Evolutionary conservation across 2,797 vertebrate species (phyloP), one percentile per base, ranked within the genome.

Genomic region (Syngnathus acus): DNA sequence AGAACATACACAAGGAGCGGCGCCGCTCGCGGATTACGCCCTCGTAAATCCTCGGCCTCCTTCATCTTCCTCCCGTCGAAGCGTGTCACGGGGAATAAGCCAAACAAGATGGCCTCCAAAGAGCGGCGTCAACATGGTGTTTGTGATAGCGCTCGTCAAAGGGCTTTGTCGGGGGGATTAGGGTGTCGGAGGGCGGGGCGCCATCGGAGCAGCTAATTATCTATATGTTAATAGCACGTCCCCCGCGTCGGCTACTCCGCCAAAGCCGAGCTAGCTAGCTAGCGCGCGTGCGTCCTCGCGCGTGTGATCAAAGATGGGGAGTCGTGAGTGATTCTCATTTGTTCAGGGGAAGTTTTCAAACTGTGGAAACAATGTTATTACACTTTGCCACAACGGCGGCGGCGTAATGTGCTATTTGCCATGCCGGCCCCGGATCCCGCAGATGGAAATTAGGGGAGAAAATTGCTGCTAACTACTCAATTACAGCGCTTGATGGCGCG

Each of bases 391-490:
- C 89, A 87, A 88, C 87, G 74, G 78, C 70, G 84, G 79, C 82
- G 85, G 87, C 87, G 89, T 92, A 91, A 92, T 91, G 89, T 90
- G 89, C 91, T 90, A 90, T 91, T 93, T 93, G 89, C 89, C 89
- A 92, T 92, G 89, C 91, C 90, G 86, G 84, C 84, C 87, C 88
- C 76, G 87, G 87, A 88, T 87, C 88, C 88, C 72, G 87, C 89
- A 88, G 89, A 91, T 90, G 89, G 89, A 91, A 93, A 93, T 92
- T 91, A 92, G 86, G 89, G 88, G 84, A 85, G 89, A 90, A 92
- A 92, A 93, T 93, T 91, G 90, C 89, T 88, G 90, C 91, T 92
- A 92, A 93, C 92, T 91, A 92, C 90, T 91, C 91, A 92, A 92
- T 93, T 93, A 93, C 89, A 82, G 86, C 82, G 84, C 88, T 90